Base-by-base conservation (phyloP, 2,113 vertebrate genomes). In the Eptatretus burgeri region DNA sequence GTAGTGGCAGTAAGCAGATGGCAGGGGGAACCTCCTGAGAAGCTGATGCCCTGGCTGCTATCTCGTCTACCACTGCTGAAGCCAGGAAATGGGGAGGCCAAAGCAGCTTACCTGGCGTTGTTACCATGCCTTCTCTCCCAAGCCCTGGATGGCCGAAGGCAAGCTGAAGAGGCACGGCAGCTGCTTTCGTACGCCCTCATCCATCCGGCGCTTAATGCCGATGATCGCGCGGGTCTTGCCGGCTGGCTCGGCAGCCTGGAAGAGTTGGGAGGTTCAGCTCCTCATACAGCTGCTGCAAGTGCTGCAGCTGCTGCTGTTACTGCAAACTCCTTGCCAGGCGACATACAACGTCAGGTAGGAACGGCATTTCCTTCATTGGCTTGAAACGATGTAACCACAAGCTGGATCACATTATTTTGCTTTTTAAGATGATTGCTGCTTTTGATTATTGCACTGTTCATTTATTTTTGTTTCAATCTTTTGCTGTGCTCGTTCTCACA, bases 191-290 rank as follows among this genome's bases (percentile, higher is more conserved):
- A 98, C 1, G 91, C 91, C 63, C 77, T 98, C 74, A 98, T 98
- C 62, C 91, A 98, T 69, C 91, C 91, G 0, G 91, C 91, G 75
- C 95, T 89, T 13, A 94, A 89, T 2, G 66, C 93, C 66, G 91
- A 96, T 52, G 91, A 96, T 76, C 77, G 91, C 17, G 78, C 83
- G 0, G 85, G 85, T 49, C 75, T 98, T 66, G 91, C 89, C 13
- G 85, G 91, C 71, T 98, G 91, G 91, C 81, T 98, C 65, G 95
- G 88, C 73, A 89, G 94, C 78, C 75, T 98, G 72, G 91, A 98
- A 75, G 89, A 96, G 73, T 80, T 20, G 12, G 56, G 56, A n/a
- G 19, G 53, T 41, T 41, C 27, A 7, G 27, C 27, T 41, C 27
- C 27, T 41, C 27, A 41, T 41, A 41, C 27, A 41, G 27, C 27